Evolutionary conservation across 2,113 vertebrate genomes (phyloP).

Genomic region (Origma solitaria): DNA sequence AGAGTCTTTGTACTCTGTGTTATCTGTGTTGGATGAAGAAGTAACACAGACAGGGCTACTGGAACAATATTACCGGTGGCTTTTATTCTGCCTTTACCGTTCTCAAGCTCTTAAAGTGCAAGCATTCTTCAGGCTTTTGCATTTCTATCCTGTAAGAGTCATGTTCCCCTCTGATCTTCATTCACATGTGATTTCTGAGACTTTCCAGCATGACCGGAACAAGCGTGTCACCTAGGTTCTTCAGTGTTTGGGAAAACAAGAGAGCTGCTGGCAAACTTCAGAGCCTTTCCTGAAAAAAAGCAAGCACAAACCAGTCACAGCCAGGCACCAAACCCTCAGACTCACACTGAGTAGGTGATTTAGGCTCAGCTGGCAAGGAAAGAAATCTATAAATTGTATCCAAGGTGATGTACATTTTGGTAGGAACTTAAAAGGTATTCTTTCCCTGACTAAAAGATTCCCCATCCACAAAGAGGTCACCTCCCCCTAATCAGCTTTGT

Average conservation of each 20-base stretch:
- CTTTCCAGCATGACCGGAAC: background rate
- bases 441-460: background rate
- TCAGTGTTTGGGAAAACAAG: background rate
- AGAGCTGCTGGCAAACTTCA: background rate
- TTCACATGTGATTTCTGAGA: background rate
- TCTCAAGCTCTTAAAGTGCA: background rate
- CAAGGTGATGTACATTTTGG: background rate
- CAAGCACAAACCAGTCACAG: background rate
- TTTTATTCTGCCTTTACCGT: background rate
- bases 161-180: background rate
- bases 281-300: background rate
- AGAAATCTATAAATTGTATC: background rate
- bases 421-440: background rate
- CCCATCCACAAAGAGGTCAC: background rate
- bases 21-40: background rate
- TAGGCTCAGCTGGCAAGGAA: background rate
- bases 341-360: background rate
- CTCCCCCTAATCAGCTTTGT: background rate
- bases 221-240: background rate
- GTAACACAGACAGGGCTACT: background rate
- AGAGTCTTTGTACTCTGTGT: background rate
- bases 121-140: background rate
- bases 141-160: background rate
- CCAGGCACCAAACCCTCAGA: background rate
- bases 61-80: background rate